Conservation (phyloP, 92 coral and sea anemone species). For the Siderastrea radians region DNA sequence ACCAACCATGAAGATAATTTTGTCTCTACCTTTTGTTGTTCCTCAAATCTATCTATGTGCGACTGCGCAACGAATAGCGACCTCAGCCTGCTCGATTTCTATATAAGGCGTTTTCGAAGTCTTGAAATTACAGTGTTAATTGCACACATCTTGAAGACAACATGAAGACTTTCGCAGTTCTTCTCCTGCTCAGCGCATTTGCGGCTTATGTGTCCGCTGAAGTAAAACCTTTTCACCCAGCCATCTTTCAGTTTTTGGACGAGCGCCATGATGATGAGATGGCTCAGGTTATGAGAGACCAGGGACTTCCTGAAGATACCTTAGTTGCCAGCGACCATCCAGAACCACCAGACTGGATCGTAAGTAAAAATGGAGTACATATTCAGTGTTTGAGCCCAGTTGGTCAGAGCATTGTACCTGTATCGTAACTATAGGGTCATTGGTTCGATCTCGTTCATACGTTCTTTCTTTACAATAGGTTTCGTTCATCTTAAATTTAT, state of each 20-base stretch:
- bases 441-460: too few species aligned
- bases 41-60: too few species aligned
- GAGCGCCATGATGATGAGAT: slow-evolving; percentile 37
- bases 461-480: too few species aligned
- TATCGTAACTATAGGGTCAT: too few species aligned
- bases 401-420: too few species aligned
- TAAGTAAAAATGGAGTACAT: not conserved
- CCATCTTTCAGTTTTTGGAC: slow-evolving; percentile 32
- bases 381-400: too few species aligned
- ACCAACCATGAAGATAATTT: too few species aligned
- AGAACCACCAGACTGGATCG: not conserved
- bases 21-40: too few species aligned
- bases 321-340: not conserved
- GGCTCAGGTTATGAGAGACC: slow-evolving; percentile 34
- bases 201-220: slow-evolving; percentile 21
- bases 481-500: too few species aligned
- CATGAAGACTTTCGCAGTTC: slow-evolving; percentile 41
- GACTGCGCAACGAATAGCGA: too few species aligned
- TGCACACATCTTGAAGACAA: slow-evolving; percentile 28
- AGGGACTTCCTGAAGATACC: slow-evolving; percentile 31
- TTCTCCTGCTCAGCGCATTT: slow-evolving; percentile 19
- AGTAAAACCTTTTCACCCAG: slow-evolving; percentile 14
- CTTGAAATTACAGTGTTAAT: slow-evolving; percentile 7
- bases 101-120: not conserved
- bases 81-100: not conserved